phyloP scores from a whole-genome alignment of 1,140 invertebrate species.

The Adoxophyes honmai region DNA sequence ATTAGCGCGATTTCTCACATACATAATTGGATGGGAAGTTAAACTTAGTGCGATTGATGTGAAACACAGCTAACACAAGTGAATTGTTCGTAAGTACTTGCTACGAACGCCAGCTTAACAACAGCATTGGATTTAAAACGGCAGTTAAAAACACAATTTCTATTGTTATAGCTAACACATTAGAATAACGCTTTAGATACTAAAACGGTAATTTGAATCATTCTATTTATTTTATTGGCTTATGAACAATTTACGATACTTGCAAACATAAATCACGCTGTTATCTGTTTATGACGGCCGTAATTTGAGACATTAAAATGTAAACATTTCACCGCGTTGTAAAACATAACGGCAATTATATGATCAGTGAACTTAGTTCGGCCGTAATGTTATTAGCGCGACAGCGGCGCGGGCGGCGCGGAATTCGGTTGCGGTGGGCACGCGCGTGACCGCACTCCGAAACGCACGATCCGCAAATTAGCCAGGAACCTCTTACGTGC shows the following conservation, averaged over 20 bases:
- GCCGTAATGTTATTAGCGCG: slow-evolving; percentile 12
- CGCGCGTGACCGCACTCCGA: slow-evolving; percentile 59
- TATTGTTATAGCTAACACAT: no score
- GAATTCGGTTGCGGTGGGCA: slow-evolving; percentile 57
- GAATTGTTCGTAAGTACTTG: not conserved
- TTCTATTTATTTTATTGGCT: no score
- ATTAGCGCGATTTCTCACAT: slow-evolving; percentile 21
- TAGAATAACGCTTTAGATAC: no score
- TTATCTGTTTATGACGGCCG: not conserved
- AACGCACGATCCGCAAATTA: slow-evolving; percentile 68
- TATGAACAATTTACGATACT: no score
- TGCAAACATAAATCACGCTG: not conserved
- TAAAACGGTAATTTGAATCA: no score
- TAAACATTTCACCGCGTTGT: slow-evolving; percentile 4
- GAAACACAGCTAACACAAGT: not conserved
- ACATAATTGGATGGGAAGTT: slow-evolving; percentile 16
- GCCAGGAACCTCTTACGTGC: slow-evolving; percentile 51
- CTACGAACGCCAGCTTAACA: not conserved
- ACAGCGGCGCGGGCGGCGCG: slow-evolving; percentile 30
- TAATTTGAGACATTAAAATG: not conserved
- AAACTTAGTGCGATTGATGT: not conserved
- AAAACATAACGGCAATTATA: slow-evolving; percentile 27
- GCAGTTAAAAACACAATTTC: no score
- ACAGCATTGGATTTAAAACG: no score
- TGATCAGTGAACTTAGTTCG: slow-evolving; percentile 33